phyloP scores from a whole-genome alignment of 2,113 vertebrate species.

The Toxostoma redivivum region DNA sequence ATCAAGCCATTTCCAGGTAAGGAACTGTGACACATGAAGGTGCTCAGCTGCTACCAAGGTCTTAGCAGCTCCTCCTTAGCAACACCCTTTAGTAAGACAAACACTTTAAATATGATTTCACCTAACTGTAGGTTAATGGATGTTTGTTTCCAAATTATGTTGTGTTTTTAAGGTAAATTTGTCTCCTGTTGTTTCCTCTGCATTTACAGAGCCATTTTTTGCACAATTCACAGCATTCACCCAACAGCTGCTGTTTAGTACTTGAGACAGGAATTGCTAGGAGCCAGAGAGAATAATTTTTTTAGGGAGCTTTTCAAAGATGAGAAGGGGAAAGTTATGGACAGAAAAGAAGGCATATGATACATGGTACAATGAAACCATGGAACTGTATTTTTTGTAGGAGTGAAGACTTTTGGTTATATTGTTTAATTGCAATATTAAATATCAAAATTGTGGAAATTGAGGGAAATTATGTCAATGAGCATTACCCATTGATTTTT shows the following conservation, averaged over 20 bases:
- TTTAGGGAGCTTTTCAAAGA: neutral
- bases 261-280: neutral
- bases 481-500: neutral
- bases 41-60: neutral
- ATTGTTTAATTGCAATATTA: neutral
- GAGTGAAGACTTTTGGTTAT: neutral
- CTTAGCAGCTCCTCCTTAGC: neutral
- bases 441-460: neutral
- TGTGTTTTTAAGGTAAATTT: neutral
- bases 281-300: neutral
- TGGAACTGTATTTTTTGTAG: neutral
- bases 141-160: neutral
- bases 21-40: neutral
- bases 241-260: neutral
- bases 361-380: neutral
- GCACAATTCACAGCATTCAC: neutral
- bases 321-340: neutral
- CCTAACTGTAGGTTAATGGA: neutral
- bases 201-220: neutral
- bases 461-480: neutral
- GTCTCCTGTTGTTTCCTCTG: neutral
- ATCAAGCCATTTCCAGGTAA: neutral
- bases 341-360: neutral
- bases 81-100: neutral
- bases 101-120: neutral